These are phyloP conservation scores for Brachionus koreanus DNA, from an alignment of 1,140 invertebrate species.

Conservation along the genomic window DNA sequence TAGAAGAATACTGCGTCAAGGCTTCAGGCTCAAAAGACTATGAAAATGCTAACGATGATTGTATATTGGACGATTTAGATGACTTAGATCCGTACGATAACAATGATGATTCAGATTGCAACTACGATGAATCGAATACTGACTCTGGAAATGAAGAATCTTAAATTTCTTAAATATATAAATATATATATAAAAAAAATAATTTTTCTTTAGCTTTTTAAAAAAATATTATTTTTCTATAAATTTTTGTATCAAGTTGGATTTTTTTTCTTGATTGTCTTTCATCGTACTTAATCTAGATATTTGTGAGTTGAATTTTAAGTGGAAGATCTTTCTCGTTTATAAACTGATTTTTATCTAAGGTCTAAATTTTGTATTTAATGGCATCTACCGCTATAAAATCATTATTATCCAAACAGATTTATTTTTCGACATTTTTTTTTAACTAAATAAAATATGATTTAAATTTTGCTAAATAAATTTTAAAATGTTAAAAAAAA, in stretches of 20 bases:
- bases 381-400: background rate
- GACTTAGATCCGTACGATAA: constrained; percentile 50
- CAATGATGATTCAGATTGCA: constrained; percentile 61
- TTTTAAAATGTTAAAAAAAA: background rate
- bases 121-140: constrained; percentile 72
- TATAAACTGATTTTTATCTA: background rate
- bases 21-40: constrained; percentile 81
- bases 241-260: constrained; percentile 28
- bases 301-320: background rate
- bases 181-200: constrained; percentile 23
- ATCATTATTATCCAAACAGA: background rate
- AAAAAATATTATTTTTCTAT: background rate
- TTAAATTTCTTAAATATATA: constrained; percentile 35
- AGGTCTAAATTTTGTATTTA: background rate
- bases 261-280: constrained; percentile 15
- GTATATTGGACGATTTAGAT: constrained; percentile 47
- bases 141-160: constrained; percentile 57
- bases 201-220: constrained; percentile 8
- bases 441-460: background rate
- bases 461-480: background rate
- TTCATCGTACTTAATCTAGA: background rate
- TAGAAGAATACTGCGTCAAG: constrained; percentile 78
- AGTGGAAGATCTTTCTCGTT: background rate
- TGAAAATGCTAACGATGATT: constrained; percentile 56
- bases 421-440: background rate